Conservation (phyloP, 2,797 vertebrate species). For the Hafferia zeledoni region DNA sequence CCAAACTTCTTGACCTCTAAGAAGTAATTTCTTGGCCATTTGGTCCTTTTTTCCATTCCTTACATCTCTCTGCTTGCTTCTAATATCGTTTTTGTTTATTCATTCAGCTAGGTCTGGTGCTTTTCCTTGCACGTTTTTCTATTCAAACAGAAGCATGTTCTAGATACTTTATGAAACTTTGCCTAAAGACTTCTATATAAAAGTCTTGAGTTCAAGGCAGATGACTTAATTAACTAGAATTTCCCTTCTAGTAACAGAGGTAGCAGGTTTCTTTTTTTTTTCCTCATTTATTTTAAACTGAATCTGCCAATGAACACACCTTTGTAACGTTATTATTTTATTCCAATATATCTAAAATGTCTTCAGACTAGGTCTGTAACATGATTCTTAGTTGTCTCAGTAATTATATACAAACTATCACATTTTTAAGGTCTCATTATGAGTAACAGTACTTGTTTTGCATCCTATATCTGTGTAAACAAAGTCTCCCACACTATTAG, state of each 20-base stretch:
- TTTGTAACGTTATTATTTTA: not conserved
- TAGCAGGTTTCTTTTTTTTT: not conserved
- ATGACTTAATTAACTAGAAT: not conserved
- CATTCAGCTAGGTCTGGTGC: not conserved
- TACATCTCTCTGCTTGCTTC: not conserved
- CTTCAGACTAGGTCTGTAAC: not conserved
- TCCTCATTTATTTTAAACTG: not conserved
- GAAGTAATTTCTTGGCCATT: slow-evolving; percentile 14
- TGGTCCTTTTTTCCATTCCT: not conserved
- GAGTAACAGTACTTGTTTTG: not conserved
- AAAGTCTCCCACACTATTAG: not conserved
- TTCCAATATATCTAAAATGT: not conserved
- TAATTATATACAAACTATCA: not conserved
- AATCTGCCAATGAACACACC: not conserved
- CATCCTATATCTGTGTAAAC: not conserved
- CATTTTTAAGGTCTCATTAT: not conserved
- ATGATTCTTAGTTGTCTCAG: not conserved
- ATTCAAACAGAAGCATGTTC: not conserved
- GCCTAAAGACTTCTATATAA: not conserved
- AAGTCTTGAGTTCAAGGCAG: not conserved
- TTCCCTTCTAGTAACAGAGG: not conserved
- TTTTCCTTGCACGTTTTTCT: not conserved
- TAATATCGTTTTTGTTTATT: slow-evolving; percentile 10
- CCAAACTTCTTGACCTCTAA: not conserved
- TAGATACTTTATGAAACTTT: not conserved